Evolutionary conservation across 1,140 invertebrate genomes (phyloP).

Genomic region (Epicauta chinensis): DNA sequence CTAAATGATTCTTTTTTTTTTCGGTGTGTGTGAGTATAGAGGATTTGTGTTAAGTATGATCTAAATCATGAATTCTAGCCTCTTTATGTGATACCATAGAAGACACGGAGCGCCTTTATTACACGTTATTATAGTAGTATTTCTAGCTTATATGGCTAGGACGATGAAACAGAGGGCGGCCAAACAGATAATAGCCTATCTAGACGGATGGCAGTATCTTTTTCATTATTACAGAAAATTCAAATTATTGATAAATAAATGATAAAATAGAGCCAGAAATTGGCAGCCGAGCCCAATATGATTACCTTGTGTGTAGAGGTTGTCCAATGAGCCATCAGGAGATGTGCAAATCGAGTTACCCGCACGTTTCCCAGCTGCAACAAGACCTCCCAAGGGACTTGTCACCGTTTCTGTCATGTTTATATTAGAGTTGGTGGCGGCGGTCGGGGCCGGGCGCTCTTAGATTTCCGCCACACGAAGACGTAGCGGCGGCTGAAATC

Average conservation of each 20-base stretch:
- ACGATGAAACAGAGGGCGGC: constrained; percentile 13
- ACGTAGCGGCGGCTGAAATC: too few species aligned
- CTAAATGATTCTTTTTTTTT: constrained; percentile 5
- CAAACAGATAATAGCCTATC: constrained; percentile 28
- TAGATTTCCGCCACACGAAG: too few species aligned
- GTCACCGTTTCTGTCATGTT: constrained; percentile 15
- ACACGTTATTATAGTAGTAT: constrained; percentile 38
- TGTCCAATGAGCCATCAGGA: constrained; percentile 17
- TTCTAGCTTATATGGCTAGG: constrained; percentile 31
- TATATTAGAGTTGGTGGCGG: constrained; percentile 7
- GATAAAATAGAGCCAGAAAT: neutral
- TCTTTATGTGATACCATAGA: constrained; percentile 20
- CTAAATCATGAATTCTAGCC: constrained; percentile 22
- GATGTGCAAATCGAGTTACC: constrained; percentile 15
- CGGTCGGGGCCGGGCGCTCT: constrained; percentile 1
- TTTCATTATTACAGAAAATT: too few species aligned
- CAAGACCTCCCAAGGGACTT: constrained; percentile 7
- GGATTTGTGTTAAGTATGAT: constrained; percentile 27
- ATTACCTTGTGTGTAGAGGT: constrained; percentile 13
- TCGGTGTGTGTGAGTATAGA: constrained; percentile 1
- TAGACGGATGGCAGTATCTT: too few species aligned
- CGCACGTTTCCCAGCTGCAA: constrained; percentile 13
- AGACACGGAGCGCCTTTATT: constrained; percentile 32
- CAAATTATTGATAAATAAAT: constrained; percentile 10
- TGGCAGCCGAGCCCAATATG: constrained; percentile 6